phyloP scores from a whole-genome alignment of 1,140 invertebrate genomes.

The Zaprionus ornatus region DNA sequence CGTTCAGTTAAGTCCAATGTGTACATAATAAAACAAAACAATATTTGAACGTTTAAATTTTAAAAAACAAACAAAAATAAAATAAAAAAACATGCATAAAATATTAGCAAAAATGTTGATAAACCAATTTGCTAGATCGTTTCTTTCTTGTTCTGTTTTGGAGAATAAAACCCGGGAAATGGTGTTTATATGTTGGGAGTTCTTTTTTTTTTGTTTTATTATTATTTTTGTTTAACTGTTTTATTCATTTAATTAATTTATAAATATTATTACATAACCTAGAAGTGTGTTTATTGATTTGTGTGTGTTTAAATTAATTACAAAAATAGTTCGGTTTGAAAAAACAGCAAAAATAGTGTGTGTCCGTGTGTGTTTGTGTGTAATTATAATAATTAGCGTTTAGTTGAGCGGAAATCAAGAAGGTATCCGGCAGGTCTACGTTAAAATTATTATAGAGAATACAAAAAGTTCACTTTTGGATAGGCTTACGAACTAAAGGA shows the following conservation, averaged over 20 bases:
- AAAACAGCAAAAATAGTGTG: conserved; percentile 57
- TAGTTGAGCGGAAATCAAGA: conserved; percentile 66
- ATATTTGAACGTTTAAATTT: conserved; percentile 78
- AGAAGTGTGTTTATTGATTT: conserved; percentile 55
- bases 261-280: conserved; percentile 82
- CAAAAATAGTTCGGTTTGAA: conserved; percentile 80
- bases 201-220: conserved; percentile 39
- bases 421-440: conserved; percentile 34
- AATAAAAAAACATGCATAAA: conserved; percentile 26
- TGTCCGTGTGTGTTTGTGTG: conserved; percentile 1
- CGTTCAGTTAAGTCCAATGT: conserved; percentile 61
- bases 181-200: conserved; percentile 47
- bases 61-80: conserved; percentile 63
- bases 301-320: conserved; percentile 73
- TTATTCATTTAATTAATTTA: conserved; percentile 80
- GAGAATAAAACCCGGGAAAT: conserved; percentile 39
- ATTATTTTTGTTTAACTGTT: conserved; percentile 68
- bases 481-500: conserved; percentile 45
- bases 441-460: conserved; percentile 46
- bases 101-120: conserved; percentile 56
- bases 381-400: conserved; percentile 64
- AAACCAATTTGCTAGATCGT: conserved; percentile 42
- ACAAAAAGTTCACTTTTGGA: conserved; percentile 15
- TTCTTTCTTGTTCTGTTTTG: conserved; percentile 6
- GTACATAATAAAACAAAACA: conserved; percentile 53